Conservation (phyloP, 2,888 invertebrate genomes). For the Allygus modestus region DNA sequence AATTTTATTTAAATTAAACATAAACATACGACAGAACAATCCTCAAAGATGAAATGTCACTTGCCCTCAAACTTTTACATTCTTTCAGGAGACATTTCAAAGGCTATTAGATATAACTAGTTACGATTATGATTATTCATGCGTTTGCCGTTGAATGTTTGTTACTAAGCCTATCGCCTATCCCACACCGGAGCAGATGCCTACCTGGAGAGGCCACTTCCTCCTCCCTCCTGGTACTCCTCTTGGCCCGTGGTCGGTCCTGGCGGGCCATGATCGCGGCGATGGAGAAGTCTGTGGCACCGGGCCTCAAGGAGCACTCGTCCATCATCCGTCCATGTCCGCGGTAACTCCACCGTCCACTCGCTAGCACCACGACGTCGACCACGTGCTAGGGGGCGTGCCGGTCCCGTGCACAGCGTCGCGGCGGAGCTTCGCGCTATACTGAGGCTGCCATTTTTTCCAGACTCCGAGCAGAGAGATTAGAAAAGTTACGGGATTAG, state of each 20-base stretch:
- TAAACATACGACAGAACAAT: too few relatives aligned
- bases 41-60: too few relatives aligned
- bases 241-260: slow-evolving; percentile 49
- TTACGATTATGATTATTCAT: too few relatives aligned
- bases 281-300: slow-evolving; percentile 96
- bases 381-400: slow-evolving; percentile 48
- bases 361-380: slow-evolving; percentile 2
- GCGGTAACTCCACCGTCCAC: not conserved
- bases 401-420: slow-evolving; percentile 35
- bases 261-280: slow-evolving; percentile 93
- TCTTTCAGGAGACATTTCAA: too few relatives aligned
- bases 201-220: slow-evolving; percentile 40
- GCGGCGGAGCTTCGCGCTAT: slow-evolving; percentile 38
- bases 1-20: too few relatives aligned
- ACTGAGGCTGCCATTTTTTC: slow-evolving; percentile 66
- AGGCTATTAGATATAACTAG: too few relatives aligned
- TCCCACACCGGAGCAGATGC: too few relatives aligned
- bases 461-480: slow-evolving; percentile 61
- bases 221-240: slow-evolving; percentile 28
- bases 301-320: slow-evolving; percentile 73
- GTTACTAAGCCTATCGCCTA: too few relatives aligned
- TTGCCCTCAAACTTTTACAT: too few relatives aligned
- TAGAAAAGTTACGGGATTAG: slow-evolving; percentile 65
- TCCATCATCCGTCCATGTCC: slow-evolving; percentile 48
- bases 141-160: too few relatives aligned